phyloP scores from a whole-genome alignment of 2,113 vertebrate species.

The Alligator sinensis region DNA sequence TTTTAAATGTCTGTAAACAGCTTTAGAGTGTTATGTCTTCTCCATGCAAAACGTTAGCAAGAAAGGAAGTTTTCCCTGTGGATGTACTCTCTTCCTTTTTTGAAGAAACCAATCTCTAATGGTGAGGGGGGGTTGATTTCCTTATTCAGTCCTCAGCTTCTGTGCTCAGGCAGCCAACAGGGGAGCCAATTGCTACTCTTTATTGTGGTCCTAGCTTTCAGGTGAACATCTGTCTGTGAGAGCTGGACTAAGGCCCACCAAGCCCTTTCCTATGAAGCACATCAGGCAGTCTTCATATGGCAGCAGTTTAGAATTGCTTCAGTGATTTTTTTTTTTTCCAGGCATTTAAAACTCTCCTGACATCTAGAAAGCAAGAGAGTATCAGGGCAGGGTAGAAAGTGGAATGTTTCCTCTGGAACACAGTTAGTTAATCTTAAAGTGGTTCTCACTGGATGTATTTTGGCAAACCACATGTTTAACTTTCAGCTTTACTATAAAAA shows the following conservation, averaged over 20 bases:
- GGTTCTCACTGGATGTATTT: constrained; percentile 56
- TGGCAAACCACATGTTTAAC: constrained; percentile 67
- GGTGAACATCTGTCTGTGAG: neutral
- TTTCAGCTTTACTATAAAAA: constrained; percentile 74
- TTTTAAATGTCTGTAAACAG: too few relatives aligned
- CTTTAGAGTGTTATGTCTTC: too few relatives aligned
- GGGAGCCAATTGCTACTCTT: neutral
- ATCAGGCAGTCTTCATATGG: neutral
- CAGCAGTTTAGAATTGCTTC: neutral
- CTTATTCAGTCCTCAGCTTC: neutral
- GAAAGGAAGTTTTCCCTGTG: neutral
- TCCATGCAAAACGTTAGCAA: too few relatives aligned
- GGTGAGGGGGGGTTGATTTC: neutral
- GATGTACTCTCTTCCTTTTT: neutral
- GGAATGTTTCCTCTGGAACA: neutral
- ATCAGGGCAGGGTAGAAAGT: neutral
- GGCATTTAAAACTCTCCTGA: neutral
- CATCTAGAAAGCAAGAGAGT: neutral
- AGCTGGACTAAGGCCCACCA: neutral
- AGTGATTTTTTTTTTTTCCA: neutral
- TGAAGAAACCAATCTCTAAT: neutral
- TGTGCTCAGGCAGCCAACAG: neutral
- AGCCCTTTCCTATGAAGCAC: neutral
- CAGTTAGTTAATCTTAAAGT: constrained; percentile 59
- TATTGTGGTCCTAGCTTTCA: neutral